Conservation (phyloP, 2,888 invertebrate genomes). For the Steinernema carpocapsae region DNA sequence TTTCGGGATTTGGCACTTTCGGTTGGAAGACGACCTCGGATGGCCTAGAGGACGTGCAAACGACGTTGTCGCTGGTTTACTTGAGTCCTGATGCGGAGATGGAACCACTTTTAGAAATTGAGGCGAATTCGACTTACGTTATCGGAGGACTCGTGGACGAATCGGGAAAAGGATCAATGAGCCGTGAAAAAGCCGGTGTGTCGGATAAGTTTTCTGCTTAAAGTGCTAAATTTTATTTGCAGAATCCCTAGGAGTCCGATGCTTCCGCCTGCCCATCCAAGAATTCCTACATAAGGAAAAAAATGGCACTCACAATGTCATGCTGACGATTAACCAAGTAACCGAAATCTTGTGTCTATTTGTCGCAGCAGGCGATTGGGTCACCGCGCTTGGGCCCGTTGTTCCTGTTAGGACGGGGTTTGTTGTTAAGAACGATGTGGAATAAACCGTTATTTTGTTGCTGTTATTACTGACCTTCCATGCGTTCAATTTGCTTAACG, state of each 20-base stretch:
- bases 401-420: slow-evolving; percentile 42
- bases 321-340: slow-evolving; percentile 43
- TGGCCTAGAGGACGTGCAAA: slow-evolving; percentile 3
- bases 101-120: slow-evolving; percentile 32
- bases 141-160: slow-evolving; percentile 45
- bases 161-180: slow-evolving; percentile 37
- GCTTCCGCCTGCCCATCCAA: slow-evolving; percentile 38
- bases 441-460: background rate
- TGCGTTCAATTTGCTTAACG: background rate
- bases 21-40: slow-evolving; percentile 31
- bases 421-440: background rate
- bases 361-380: slow-evolving; percentile 33
- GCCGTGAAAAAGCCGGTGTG: slow-evolving; percentile 41
- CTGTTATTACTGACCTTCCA: background rate
- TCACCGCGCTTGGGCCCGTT: slow-evolving; percentile 9
- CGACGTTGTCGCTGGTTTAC: slow-evolving; percentile 26
- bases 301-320: slow-evolving; percentile 40
- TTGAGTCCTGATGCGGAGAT: slow-evolving; percentile 41
- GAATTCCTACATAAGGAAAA: slow-evolving; percentile 34
- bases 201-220: slow-evolving; percentile 2
- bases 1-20: slow-evolving; percentile 38
- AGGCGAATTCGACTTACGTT: slow-evolving; percentile 30
- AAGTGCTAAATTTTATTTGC: slow-evolving; percentile 24
- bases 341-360: slow-evolving; percentile 40
- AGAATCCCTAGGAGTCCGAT: slow-evolving; percentile 27